Conservation (phyloP, 1,140 invertebrate species). For the Teleogryllus occipitalis region DNA sequence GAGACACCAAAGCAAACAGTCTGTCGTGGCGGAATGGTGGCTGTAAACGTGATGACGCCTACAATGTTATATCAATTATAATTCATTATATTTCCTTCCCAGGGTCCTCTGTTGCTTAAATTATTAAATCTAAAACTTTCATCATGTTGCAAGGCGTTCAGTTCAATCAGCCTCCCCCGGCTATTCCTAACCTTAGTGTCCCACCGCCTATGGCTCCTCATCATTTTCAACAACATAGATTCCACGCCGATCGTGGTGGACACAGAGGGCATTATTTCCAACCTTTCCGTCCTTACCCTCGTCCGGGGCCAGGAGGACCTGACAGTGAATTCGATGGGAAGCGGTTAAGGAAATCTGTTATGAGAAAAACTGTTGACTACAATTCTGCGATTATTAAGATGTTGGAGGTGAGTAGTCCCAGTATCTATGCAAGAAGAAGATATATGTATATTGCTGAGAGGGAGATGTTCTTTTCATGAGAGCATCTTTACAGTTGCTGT, state of each 20-base stretch:
- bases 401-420: slow-evolving; percentile 57
- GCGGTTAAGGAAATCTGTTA: slow-evolving; percentile 88
- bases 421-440: too few relatives aligned
- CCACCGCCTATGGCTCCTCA: slow-evolving; percentile 37
- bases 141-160: slow-evolving; percentile 35
- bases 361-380: slow-evolving; percentile 97
- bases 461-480: too few relatives aligned
- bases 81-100: neutral
- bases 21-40: neutral
- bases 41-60: neutral
- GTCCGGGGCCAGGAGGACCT: slow-evolving; percentile 29
- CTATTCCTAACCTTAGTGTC: slow-evolving; percentile 40
- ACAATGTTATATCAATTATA: neutral
- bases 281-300: slow-evolving; percentile 41
- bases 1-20: too few relatives aligned
- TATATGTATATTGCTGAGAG: too few relatives aligned
- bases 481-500: too few relatives aligned
- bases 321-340: slow-evolving; percentile 92
- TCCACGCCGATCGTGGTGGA: slow-evolving; percentile 35
- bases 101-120: neutral
- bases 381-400: slow-evolving; percentile 91
- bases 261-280: slow-evolving; percentile 38
- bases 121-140: neutral
- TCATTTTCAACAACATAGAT: slow-evolving; percentile 36
- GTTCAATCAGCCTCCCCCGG: slow-evolving; percentile 37